Evolutionary conservation across 2,888 invertebrate species (phyloP), one percentile per base, ranked within the genome.

Genomic region (Diarsia dahlii): DNA sequence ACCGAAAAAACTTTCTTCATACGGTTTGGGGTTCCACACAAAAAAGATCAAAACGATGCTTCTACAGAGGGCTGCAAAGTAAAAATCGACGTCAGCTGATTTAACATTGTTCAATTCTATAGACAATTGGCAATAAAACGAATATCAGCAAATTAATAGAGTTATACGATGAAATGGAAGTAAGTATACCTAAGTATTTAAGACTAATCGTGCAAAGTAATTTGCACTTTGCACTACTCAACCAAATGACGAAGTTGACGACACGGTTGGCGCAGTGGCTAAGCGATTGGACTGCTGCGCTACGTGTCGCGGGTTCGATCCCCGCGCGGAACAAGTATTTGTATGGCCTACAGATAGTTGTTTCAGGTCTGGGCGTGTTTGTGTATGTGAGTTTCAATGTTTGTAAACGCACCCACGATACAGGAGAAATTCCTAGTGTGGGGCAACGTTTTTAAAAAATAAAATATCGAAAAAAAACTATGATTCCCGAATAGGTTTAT

Each of bases 1-100:
- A 76, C 80, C 73, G 81, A 91, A 94, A 94, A 94, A 92, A 90
- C 82, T 78, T 82, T 88, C 89, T 90, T 87, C 85, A 81, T 82
- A 84, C 86, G 87, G 86, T 90, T 90, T 88, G 70, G 87, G 74
- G 87, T 78, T 81, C 85, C 75, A 60, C 75, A 54, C 20, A 70
- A 79, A 79, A 81, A 71, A n/a, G 46, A 45, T 56, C 5, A 60
- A 84, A 77, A 54, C 69, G n/a, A 46, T 28, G 46, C 52, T 66
- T 60, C 34, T 58, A 18, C 23, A 3, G n/a, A 20, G 69, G 66
- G 62, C 75, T 69, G 52, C 23, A 48, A 13, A 68, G 39, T 10
- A 15, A 45, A 63, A 56, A 34, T 46, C 28, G 18, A 73, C 18
- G 60, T 52, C 34, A 60, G 23, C 50, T 48, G 45, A 78, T 71